A percentile compares a stretch with the other conserved stretches of the same genome.
These are phyloP conservation scores for Menura novaehollandiae DNA, from an alignment of 2,113 vertebrate species.

Conservation along the genomic window DNA sequence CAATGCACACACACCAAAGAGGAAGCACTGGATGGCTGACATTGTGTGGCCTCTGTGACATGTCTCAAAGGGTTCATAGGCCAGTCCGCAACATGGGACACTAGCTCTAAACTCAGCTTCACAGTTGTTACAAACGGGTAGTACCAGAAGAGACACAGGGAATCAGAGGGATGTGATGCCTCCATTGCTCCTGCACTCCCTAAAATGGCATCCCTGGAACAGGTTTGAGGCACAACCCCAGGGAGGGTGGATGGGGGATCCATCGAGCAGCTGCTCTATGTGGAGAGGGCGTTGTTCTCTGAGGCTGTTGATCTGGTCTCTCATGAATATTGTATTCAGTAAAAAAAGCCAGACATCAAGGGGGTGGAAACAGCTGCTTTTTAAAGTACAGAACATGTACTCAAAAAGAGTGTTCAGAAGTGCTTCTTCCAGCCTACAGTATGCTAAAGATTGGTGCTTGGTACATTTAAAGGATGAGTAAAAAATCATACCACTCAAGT, in stretches of 20 bases:
- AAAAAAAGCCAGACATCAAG: background rate
- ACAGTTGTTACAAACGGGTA: background rate
- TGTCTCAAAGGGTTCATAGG: background rate
- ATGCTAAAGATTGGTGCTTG: background rate
- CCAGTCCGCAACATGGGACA: background rate
- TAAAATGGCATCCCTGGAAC: background rate
- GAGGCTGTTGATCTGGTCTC: background rate
- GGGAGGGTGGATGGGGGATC: background rate
- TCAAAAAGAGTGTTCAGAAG: background rate
- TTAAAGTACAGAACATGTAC: background rate
- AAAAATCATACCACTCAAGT: background rate
- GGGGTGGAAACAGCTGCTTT: background rate
- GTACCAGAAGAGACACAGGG: background rate
- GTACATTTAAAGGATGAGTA: background rate
- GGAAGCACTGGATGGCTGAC: background rate
- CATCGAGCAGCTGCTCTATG: background rate
- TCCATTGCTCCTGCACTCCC: background rate
- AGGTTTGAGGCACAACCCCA: background rate
- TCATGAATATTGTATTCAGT: conserved; percentile 11
- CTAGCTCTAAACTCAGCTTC: background rate
- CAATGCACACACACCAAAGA: fast-evolving
- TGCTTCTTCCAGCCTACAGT: background rate
- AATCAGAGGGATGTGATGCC: fast-evolving
- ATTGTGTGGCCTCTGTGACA: fast-evolving
- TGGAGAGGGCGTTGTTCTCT: background rate